Percentiles rank a stretch among this genome's conserved stretches.
phyloP scores from a whole-genome alignment of 2,888 invertebrate species.

The Tethea ocularis region DNA sequence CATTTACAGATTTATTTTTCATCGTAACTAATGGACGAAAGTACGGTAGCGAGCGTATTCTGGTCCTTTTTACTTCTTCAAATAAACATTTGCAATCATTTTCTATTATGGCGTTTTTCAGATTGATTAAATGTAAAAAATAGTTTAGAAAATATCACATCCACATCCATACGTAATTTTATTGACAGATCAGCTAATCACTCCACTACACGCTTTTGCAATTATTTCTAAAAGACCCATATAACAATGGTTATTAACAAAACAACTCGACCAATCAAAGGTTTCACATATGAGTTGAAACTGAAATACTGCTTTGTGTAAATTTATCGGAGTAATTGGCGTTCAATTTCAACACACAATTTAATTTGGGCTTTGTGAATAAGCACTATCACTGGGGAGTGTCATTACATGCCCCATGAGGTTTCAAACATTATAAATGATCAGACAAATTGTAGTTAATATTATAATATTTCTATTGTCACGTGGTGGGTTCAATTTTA shows the following conservation, averaged over 20 bases:
- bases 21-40: no score
- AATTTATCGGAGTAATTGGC: neutral
- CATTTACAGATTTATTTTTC: no score
- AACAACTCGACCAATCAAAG: neutral
- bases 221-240: neutral
- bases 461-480: no score
- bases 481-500: no score
- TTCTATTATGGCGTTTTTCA: no score
- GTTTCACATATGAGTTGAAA: slow-evolving; percentile 4
- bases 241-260: neutral
- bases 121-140: no score
- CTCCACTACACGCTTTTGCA: neutral
- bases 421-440: no score
- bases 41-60: no score
- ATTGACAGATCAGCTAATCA: neutral
- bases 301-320: neutral
- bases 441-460: no score
- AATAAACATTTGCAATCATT: neutral
- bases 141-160: no score
- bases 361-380: neutral
- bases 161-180: no score
- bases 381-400: neutral
- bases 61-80: neutral
- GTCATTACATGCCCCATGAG: neutral
- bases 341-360: neutral